A percentile compares a stretch with the other conserved stretches of the same genome.
These are phyloP conservation scores for Microtus pennsylvanicus DNA, from an alignment of 2,113 vertebrate genomes.

Conservation along the genomic window DNA sequence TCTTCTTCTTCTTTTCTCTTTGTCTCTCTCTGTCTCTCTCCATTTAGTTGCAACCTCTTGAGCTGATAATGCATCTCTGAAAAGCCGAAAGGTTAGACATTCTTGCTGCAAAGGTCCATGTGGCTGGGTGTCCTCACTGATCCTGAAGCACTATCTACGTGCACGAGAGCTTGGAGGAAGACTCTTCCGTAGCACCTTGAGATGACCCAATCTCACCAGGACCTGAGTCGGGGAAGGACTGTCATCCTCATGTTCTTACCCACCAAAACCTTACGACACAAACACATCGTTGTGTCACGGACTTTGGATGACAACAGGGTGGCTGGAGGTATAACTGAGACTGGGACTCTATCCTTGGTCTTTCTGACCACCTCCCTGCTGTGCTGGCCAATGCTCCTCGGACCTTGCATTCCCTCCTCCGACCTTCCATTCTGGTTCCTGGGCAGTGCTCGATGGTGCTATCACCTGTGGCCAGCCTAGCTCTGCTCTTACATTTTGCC, in stretches of 20 bases:
- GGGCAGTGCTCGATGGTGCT: accelerated
- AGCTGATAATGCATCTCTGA: background rate
- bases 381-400: background rate
- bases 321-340: background rate
- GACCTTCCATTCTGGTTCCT: background rate
- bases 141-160: accelerated
- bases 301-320: no score
- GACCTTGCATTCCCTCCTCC: background rate
- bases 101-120: background rate
- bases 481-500: no score
- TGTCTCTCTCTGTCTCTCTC: no score
- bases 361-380: accelerated
- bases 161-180: no score
- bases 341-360: background rate
- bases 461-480: no score
- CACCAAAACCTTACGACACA: accelerated
- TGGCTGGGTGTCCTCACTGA: accelerated
- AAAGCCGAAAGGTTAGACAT: no score
- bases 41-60: background rate
- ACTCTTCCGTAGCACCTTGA: accelerated
- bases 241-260: accelerated
- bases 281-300: background rate
- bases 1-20: no score
- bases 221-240: accelerated
- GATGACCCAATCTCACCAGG: background rate